phyloP scores from a whole-genome alignment of 2,888 invertebrate genomes.

The Heteropelma amictum region DNA sequence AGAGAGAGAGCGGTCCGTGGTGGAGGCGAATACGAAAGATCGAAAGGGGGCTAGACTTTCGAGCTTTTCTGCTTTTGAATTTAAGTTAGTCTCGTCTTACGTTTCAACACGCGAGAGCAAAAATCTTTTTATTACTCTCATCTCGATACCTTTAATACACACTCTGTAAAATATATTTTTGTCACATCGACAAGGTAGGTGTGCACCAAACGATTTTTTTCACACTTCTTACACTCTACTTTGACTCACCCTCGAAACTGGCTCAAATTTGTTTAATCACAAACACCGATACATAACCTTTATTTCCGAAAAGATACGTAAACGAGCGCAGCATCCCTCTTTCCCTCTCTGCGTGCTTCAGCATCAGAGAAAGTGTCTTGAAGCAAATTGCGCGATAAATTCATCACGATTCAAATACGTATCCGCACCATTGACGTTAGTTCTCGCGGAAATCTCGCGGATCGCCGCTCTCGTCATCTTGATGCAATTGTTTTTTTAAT shows the following conservation, averaged over 20 bases:
- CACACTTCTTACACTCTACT: neutral
- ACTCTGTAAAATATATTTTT: neutral
- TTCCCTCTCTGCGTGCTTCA: neutral
- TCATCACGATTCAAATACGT: neutral
- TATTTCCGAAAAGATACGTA: neutral
- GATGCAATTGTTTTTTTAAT: no score
- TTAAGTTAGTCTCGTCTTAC: constrained; percentile 70
- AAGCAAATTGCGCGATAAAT: constrained; percentile 35
- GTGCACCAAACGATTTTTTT: neutral
- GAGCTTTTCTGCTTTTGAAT: constrained; percentile 70
- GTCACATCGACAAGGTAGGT: constrained; percentile 49
- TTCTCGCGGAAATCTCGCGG: neutral
- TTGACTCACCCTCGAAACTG: neutral
- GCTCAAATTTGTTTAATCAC: neutral
- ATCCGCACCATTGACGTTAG: neutral
- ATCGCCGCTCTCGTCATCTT: constrained; percentile 2
- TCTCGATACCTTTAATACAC: neutral
- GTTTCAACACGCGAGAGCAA: constrained; percentile 62
- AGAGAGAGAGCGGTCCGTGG: constrained; percentile 16
- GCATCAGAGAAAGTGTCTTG: constrained; percentile 46
- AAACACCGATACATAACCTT: neutral
- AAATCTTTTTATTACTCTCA: constrained; percentile 38
- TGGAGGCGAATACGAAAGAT: constrained; percentile 38
- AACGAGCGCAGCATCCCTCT: constrained; percentile 2
- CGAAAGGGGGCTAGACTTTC: constrained; percentile 56